Conservation (phyloP, 2,888 invertebrate species). For the Piscicola geometra region DNA sequence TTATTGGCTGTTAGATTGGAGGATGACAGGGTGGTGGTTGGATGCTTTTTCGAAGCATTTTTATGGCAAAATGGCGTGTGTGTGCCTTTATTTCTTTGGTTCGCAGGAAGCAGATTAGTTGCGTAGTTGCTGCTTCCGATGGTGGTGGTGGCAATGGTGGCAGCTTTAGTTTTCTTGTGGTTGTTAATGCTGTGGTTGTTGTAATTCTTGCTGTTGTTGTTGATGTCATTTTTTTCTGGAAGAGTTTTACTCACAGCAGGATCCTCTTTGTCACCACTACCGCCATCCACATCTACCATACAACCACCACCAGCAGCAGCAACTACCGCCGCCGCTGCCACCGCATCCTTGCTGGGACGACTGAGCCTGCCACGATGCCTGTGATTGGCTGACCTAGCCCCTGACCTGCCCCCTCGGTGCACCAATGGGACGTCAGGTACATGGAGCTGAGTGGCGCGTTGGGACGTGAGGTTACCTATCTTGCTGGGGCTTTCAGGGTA, state of each 20-base stretch:
- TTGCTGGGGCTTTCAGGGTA: no score
- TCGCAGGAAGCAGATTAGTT: no score
- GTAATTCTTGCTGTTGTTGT: background rate
- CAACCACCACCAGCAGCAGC: constrained; percentile 10
- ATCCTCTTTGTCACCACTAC: background rate
- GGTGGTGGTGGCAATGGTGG: no score
- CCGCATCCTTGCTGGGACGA: background rate
- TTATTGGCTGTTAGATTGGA: no score
- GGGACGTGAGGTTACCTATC: constrained; percentile 5
- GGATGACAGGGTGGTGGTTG: no score
- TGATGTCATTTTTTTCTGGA: background rate
- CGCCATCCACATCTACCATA: background rate
- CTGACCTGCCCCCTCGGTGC: background rate
- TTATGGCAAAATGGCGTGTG: no score
- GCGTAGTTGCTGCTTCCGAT: no score
- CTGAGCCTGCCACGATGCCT: constrained; percentile 5
- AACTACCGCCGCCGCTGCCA: background rate
- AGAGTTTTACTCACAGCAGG: background rate
- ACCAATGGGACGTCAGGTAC: background rate
- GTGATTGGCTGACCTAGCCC: background rate
- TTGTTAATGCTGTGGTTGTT: background rate
- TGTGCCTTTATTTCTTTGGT: no score
- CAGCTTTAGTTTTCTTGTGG: background rate
- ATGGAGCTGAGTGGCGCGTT: background rate
- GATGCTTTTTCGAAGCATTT: background rate